Evolutionary conservation across 2,888 invertebrate genomes (phyloP), one percentile per base, ranked within the genome.

Genomic region (Liopterus haemorrhoidalis): DNA sequence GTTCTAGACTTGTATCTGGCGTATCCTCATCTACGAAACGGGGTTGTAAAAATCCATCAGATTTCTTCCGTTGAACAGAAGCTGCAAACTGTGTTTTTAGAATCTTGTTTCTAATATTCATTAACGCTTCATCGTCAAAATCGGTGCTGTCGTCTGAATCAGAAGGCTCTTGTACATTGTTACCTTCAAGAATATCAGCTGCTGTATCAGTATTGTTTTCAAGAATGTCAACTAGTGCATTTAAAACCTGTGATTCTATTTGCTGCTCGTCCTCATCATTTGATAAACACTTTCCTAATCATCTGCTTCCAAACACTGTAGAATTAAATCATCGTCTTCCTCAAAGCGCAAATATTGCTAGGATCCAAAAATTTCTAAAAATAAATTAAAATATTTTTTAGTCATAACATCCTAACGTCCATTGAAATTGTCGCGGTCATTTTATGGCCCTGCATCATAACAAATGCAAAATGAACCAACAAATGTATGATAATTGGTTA

Each of bases 111-210:
- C 52, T 49, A 30, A 55, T 42, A 45, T 44, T 53, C 33, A 53
- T 44, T 33, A 50, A 49, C 6, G 24, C n/a, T 25, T 28, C 32
- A 21, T 54, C 27, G 21, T 44, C 44, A 43, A 54, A 49, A 41
- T 54, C 28, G 49, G 51, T 25, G 49, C 58, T 45, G 52, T 55
- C 49, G 15, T 46, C 38, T 33, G 51, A 52, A 30, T 50, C 56
- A 42, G 12, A 37, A 16, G 36, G 46, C 38, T 58, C 56, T 22
- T 59, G 59, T 45, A 59, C 60, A 9, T 46, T 41, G 27, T 43
- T 49, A 21, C n/a, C 30, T 37, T 53, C 53, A 30, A 49, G 51
- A n/a, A n/a, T n/a, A n/a, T n/a, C n/a, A n/a, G n/a, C n/a, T n/a
- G n/a, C n/a, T n/a, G n/a, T n/a, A n/a, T n/a, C n/a, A n/a, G n/a